Conservation (phyloP, 2,888 invertebrate species). For the Ectobius pallidus region DNA sequence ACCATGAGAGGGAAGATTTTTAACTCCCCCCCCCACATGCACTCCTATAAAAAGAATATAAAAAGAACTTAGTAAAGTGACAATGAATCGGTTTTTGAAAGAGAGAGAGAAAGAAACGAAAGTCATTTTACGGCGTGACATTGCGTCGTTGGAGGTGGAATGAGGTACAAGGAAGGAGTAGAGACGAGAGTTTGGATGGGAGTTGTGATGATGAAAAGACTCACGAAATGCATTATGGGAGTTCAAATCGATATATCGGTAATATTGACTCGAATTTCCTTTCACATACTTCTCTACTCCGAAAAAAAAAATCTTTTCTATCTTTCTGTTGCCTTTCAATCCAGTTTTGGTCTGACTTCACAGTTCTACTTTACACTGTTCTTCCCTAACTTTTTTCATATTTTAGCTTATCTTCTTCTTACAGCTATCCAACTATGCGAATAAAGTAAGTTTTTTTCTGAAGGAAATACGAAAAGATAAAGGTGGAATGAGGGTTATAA, state of each 20-base stretch:
- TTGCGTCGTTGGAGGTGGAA: neutral
- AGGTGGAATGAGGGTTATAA: neutral
- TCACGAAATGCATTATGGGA: conserved; percentile 19
- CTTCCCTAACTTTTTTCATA: neutral
- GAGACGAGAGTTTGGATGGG: neutral
- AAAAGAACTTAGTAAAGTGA: neutral
- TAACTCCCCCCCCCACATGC: neutral
- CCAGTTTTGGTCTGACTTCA: neutral
- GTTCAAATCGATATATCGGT: conserved; percentile 19
- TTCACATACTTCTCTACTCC: neutral
- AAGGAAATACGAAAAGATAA: neutral
- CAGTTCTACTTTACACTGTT: neutral
- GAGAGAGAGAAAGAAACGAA: neutral
- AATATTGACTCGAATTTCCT: conserved; percentile 19
- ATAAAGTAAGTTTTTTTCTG: neutral
- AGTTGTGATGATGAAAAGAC: conserved; percentile 9
- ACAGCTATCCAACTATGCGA: neutral
- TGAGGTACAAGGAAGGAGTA: too few relatives aligned
- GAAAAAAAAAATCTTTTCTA: neutral
- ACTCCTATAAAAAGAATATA: neutral
- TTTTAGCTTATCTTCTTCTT: neutral
- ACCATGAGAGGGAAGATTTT: neutral
- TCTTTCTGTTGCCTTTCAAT: neutral
- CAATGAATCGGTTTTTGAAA: neutral
- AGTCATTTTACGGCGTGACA: conserved; percentile 9